Conservation (phyloP, 2,888 invertebrate species). For the Ornithoptera priamus region DNA sequence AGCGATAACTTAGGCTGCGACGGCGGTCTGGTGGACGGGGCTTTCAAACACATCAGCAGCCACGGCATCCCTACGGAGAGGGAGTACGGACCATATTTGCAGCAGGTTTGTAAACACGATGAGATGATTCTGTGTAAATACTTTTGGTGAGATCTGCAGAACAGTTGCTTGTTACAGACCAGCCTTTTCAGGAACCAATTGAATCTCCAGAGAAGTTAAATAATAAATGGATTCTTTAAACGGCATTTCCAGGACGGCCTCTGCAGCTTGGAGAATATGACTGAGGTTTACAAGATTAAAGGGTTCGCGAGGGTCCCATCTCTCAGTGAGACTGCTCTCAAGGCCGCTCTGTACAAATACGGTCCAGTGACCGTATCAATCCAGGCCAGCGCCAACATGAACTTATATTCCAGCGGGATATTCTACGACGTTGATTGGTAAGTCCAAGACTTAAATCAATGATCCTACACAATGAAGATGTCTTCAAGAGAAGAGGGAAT, state of each 20-base stretch:
- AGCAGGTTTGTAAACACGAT: conserved; percentile 35
- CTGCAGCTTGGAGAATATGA: conserved; percentile 46
- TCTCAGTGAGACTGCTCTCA: conserved; percentile 45
- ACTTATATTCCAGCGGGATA: conserved; percentile 47
- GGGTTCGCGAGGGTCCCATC: conserved; percentile 47
- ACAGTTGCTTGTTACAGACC: too few relatives aligned
- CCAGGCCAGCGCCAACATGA: conserved; percentile 36
- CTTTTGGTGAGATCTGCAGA: too few relatives aligned
- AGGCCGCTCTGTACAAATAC: conserved; percentile 47
- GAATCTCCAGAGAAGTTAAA: too few relatives aligned
- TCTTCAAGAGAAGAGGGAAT: too few relatives aligned
- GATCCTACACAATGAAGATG: too few relatives aligned
- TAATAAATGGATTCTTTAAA: too few relatives aligned
- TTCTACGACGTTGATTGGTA: conserved; percentile 51
- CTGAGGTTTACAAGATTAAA: conserved; percentile 40
- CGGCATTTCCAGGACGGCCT: conserved; percentile 42
- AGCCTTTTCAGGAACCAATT: too few relatives aligned
- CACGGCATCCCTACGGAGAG: conserved; percentile 49
- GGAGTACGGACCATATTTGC: conserved; percentile 50
- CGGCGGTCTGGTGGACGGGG: conserved; percentile 41
- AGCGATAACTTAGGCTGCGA: conserved; percentile 43
- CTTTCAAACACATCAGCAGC: conserved; percentile 41
- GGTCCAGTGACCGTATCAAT: conserved; percentile 49
- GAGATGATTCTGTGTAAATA: too few relatives aligned
- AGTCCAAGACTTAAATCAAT: conserved; percentile 17